Base-by-base conservation (phyloP, 2,797 vertebrate genomes). In the Halcyon chelicuti region DNA sequence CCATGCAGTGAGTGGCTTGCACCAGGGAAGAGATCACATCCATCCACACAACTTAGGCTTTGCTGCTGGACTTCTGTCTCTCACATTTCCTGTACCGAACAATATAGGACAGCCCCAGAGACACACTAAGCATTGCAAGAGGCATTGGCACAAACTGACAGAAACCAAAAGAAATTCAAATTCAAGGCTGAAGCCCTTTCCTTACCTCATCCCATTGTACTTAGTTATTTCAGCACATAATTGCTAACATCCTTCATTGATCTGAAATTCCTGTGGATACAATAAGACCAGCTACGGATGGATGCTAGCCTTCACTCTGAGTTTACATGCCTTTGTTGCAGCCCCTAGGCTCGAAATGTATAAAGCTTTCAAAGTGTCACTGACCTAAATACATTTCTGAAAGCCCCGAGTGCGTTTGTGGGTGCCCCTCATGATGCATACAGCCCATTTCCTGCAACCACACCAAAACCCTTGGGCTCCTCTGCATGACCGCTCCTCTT, bases 201-300 rank as follows among this genome's bases (percentile, higher is more conserved):
- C 90, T 94, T 95, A 94, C 93, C 93, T 97, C 91, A 94, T 95
- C 95, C 96, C 83, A 97, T 96, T 97, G 97, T 97, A 93, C 80
- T 94, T 83, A 89, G 80, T 83, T 94, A 95, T 94, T 96, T 91
- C 93, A 93, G 96, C 94, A 96, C 87, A 83, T 94, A 96, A 96
- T 97, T 97, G 94, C 95, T 96, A 96, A 96, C 94, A 96, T 97
- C 93, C 96, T 96, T 95, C 89, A 96, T 81, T 96, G 87, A 94
- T 94, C 96, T 87, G 93, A 94, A 96, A 96, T 91, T 97, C 95
- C 92, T 93, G 82, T 3, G 74, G 80, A 96, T 88, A 97, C 96
- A 97, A 97, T 96, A 94, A 91, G 88, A 78, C 58, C 80, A 94
- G 90, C 94, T 93, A 96, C 33, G 84, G 95, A 93, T 97, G 93